Conservation (phyloP, 1,140 invertebrate species). For the Oscheius sp. region DNA sequence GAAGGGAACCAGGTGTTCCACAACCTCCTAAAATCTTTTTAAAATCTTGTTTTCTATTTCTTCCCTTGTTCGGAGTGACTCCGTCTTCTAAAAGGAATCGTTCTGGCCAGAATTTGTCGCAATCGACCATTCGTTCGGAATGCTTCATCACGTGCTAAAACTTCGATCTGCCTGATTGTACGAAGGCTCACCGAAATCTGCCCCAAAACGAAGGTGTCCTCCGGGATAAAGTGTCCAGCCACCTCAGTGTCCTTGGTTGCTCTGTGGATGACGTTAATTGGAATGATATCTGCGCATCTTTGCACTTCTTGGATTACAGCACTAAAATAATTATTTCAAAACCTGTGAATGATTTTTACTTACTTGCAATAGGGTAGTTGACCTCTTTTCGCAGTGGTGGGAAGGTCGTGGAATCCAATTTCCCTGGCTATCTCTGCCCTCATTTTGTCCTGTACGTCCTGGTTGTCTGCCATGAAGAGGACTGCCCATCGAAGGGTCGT, state of each 20-base stretch:
- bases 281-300: not conserved
- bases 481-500: not conserved
- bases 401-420: not conserved
- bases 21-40: too few relatives aligned
- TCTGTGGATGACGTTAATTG: not conserved
- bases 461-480: not conserved
- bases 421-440: not conserved
- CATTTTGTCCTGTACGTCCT: not conserved
- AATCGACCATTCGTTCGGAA: not conserved
- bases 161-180: not conserved
- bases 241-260: not conserved
- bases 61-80: not conserved
- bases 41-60: too few relatives aligned
- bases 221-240: not conserved
- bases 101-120: not conserved
- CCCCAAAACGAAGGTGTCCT: not conserved
- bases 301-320: slow-evolving; percentile 5
- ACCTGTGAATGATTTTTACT: too few relatives aligned
- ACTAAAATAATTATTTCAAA: not conserved
- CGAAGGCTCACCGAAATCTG: not conserved
- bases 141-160: not conserved
- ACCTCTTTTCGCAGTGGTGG: too few relatives aligned
- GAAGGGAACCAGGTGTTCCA: not conserved
- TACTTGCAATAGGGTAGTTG: too few relatives aligned
- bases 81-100: not conserved